phyloP scores from a whole-genome alignment of 2,113 vertebrate genomes.

The Ceyx cyanopectus region DNA sequence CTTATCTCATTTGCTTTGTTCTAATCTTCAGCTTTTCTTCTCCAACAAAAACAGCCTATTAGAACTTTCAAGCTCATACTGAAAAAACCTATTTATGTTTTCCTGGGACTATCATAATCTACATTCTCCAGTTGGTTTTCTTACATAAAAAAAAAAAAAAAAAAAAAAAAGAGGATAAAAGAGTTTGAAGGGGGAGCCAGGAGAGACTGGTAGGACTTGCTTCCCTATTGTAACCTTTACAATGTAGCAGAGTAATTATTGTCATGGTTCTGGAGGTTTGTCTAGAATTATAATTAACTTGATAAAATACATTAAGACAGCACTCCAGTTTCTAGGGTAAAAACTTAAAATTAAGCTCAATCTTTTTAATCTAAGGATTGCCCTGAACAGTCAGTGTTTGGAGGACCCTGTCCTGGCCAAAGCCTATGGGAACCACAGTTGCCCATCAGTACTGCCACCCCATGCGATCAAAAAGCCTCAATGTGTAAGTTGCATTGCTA shows the following conservation, averaged over 20 bases:
- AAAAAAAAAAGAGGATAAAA: not conserved
- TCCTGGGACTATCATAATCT: not conserved
- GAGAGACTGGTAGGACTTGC: not conserved
- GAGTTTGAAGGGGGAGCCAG: not conserved
- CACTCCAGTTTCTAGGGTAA: not conserved
- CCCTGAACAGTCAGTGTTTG: not conserved
- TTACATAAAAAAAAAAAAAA: not conserved
- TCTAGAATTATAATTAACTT: not conserved
- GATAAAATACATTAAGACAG: not conserved
- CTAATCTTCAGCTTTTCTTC: not conserved
- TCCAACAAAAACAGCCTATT: not conserved
- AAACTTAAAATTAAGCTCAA: not conserved
- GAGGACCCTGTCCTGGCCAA: not conserved
- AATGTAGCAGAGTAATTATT: not conserved
- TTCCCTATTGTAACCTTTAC: not conserved
- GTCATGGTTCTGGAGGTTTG: not conserved
- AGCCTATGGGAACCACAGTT: not conserved
- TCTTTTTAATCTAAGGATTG: not conserved
- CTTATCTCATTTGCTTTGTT: not conserved
- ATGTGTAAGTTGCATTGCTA: not conserved
- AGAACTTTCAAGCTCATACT: not conserved
- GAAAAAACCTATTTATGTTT: not conserved
- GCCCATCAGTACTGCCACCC: not conserved
- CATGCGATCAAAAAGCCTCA: fast-evolving
- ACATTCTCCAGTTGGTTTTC: not conserved